Conservation (phyloP, 2,113 vertebrate genomes). For the Polypterus senegalus region DNA sequence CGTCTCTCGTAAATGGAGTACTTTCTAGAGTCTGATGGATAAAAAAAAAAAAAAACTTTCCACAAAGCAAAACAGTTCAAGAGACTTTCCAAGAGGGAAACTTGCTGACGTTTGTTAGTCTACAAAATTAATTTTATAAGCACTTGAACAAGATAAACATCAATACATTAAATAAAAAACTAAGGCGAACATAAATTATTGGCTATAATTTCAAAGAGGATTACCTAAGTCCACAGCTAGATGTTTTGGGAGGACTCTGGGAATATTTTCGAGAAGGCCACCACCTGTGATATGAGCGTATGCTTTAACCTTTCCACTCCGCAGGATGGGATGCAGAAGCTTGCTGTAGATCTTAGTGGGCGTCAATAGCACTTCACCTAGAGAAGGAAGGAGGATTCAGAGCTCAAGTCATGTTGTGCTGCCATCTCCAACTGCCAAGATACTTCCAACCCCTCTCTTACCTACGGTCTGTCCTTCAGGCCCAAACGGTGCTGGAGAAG, state of each 20-base stretch:
- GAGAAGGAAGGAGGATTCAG: conserved; percentile 2
- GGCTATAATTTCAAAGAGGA: conserved; percentile 8
- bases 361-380: conserved; percentile 76
- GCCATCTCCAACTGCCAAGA: background rate
- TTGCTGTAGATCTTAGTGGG: conserved; percentile 88
- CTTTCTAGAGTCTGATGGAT: no score
- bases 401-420: no score
- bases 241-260: conserved; percentile 66
- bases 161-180: no score
- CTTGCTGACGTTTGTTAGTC: no score
- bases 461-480: conserved; percentile 61
- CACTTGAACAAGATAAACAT: no score
- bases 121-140: no score
- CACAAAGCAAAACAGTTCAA: no score
- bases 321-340: conserved; percentile 66
- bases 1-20: no score
- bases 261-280: conserved; percentile 86
- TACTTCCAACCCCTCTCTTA: conserved; percentile 24
- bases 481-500: conserved; percentile 52
- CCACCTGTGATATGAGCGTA: conserved; percentile 93
- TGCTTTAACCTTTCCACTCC: conserved; percentile 70
- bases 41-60: no score
- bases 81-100: no score
- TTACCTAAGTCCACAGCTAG: conserved; percentile 73
- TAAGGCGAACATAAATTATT: no score